Conservation (phyloP, 2,113 vertebrate species). For the Potamarius usumacintae region DNA sequence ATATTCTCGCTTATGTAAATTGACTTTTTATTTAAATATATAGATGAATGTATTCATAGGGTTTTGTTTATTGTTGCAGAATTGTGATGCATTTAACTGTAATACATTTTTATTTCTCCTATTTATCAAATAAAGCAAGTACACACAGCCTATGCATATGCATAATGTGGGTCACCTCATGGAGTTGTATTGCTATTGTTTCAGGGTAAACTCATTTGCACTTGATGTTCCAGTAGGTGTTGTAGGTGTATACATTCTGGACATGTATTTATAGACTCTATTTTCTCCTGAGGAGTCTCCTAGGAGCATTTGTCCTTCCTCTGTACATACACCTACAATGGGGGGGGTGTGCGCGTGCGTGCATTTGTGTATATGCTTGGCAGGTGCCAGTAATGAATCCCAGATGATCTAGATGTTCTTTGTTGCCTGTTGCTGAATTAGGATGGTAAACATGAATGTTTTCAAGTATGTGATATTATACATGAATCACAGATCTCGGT, state of each 20-base stretch:
- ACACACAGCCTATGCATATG: no score
- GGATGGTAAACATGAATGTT: neutral
- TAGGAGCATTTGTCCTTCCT: constrained; percentile 66
- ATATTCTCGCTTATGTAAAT: neutral
- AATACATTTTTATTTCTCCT: neutral
- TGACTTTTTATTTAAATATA: neutral
- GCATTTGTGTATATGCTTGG: neutral
- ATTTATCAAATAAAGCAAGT: neutral
- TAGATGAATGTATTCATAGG: neutral
- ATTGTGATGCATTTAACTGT: neutral
- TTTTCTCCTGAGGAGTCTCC: constrained; percentile 58
- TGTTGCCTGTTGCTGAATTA: neutral
- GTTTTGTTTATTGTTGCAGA: neutral
- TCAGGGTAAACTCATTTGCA: neutral
- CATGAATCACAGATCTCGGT: neutral
- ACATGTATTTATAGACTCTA: constrained; percentile 65
- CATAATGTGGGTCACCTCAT: neutral
- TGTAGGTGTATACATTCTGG: constrained; percentile 5
- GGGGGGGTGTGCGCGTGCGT: neutral
- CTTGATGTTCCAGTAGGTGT: constrained; percentile 20
- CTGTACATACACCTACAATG: constrained; percentile 57
- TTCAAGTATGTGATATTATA: constrained; percentile 9
- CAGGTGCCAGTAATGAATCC: neutral
- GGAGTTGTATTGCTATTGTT: neutral
- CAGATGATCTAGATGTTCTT: neutral